These are phyloP conservation scores for Idaea aversata DNA, from an alignment of 2,888 invertebrate genomes.

Conservation along the genomic window DNA sequence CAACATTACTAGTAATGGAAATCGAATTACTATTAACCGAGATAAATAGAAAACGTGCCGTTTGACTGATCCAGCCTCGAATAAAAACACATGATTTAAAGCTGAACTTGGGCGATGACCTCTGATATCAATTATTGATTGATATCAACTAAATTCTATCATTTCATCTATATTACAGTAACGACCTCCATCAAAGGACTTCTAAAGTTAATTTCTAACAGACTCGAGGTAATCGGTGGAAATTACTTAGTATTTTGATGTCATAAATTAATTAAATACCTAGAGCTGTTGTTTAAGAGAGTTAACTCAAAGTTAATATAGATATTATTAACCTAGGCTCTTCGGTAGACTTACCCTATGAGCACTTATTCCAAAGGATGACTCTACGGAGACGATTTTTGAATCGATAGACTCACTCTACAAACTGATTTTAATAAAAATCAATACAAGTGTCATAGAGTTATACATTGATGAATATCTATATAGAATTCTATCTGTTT, in stretches of 20 bases:
- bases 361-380: no score
- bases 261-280: neutral
- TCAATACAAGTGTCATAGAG: no score
- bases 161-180: no score
- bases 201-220: neutral
- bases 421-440: no score
- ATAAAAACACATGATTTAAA: slow-evolving; percentile 37
- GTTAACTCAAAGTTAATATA: no score
- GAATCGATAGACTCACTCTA: no score
- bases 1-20: slow-evolving; percentile 65
- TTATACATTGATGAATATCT: no score
- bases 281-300: no score
- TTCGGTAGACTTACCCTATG: no score
- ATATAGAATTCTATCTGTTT: no score
- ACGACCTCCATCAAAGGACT: neutral
- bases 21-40: slow-evolving; percentile 67
- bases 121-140: slow-evolving; percentile 7
- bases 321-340: no score
- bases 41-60: slow-evolving; percentile 60
- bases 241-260: neutral
- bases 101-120: slow-evolving; percentile 12
- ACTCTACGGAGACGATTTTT: no score
- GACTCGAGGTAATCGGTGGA: neutral
- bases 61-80: slow-evolving; percentile 33
- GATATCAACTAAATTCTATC: neutral